Percentiles rank a stretch among this genome's conserved stretches.
Evolutionary conservation across 2,113 vertebrate species (phyloP).

Genomic region (Phalacrocorax pelagicus): DNA sequence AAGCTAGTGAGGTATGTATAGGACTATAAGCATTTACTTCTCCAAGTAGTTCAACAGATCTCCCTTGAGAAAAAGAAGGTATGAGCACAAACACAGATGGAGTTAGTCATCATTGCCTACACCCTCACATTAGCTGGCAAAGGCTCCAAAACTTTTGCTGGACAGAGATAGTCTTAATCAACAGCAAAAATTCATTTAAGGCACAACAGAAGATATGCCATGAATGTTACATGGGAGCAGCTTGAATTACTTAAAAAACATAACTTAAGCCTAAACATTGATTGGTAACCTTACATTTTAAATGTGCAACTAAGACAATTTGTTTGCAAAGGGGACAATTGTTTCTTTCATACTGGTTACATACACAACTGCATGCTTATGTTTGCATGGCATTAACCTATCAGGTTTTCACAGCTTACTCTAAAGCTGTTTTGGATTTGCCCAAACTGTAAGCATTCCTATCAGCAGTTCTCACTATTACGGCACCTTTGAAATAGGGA

Average conservation of each 20-base stretch:
- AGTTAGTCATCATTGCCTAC: slow-evolving; percentile 14
- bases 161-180: slow-evolving; percentile 57
- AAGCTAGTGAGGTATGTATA: neutral
- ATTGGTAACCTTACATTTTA: neutral
- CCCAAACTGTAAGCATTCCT: neutral
- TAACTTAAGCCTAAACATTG: neutral
- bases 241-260: neutral
- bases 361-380: neutral
- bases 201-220: neutral
- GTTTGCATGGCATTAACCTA: neutral
- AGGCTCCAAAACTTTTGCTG: slow-evolving; percentile 43
- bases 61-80: neutral
- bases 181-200: slow-evolving; percentile 57
- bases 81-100: neutral
- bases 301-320: neutral
- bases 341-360: neutral
- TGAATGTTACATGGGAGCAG: neutral
- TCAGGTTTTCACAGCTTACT: neutral
- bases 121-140: slow-evolving; percentile 43
- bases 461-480: neutral
- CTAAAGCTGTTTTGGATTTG: neutral
- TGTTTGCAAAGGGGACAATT: neutral
- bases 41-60: neutral
- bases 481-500: neutral
- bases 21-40: neutral